Base-by-base conservation (phyloP, 2,888 invertebrate species). In the Idaea biselata region DNA sequence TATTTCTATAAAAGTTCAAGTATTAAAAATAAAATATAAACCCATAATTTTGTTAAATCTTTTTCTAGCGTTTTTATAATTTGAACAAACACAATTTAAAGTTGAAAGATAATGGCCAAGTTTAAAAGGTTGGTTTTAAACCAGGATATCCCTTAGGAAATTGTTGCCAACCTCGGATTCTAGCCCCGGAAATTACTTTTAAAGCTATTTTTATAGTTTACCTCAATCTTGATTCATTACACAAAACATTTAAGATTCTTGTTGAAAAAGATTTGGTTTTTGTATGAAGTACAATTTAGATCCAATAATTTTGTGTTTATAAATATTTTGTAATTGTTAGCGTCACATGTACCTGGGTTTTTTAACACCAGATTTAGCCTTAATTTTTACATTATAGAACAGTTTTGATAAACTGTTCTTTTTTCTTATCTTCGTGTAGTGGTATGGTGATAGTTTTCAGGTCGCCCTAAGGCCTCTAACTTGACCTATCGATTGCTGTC, bases 51-150 rank as follows among this genome's bases (percentile, higher is more conserved):
- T 33, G 7, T 58, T 58, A 53, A 16, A 55, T 14, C 0, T 55
- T 33, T 11, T 44, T 1, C 11, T 14, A 3, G 11, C 44, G 6
- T 44, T 0, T 44, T 44, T 14, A 44, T 44, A 44, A 44, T 44
- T 1, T 11, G 44, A 8, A 14, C 44, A 44, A 44, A 44, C 44
- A 44, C 44, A 44, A 33, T 33, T 33, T 33, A 6, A 33, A 33
- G 33, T 33, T 11, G 33, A 33, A 33, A 33, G 14, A 11, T 44
- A 33, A 55, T 18, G 11, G 44, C 11, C 8, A 44, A 44, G 14
- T 44, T 44, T 44, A 44, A 44, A 44, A 44, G 56, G 33, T 18
- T 25, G 6, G 32, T 57, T 18, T 65, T 54, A 44, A 58, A 33
- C 55, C 33, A 58, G 44, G 16, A 58, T 17, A 16, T 18, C 18